These are phyloP conservation scores for Tragopan temminckii DNA, from an alignment of 2,797 vertebrate species.

Conservation along the genomic window DNA sequence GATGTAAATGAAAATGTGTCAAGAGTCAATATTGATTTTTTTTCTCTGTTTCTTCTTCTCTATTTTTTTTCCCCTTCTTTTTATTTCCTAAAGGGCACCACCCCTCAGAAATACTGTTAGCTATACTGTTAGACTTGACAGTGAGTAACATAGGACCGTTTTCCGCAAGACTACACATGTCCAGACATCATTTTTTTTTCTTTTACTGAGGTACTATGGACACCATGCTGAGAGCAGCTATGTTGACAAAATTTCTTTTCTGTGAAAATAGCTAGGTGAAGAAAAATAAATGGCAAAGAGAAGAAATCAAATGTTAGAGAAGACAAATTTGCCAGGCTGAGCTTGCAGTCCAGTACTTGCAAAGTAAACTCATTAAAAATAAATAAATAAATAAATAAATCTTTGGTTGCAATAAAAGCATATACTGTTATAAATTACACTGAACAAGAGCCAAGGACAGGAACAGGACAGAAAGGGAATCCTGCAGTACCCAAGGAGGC, in stretches of 20 bases:
- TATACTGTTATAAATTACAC: not conserved
- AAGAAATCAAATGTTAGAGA: constrained; percentile 26
- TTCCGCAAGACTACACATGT: constrained; percentile 80
- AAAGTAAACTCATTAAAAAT: not conserved
- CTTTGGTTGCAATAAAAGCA: not conserved
- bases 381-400: not conserved
- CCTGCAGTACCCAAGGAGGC: not conserved
- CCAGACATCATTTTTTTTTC: constrained; percentile 77
- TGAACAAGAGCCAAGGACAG: not conserved
- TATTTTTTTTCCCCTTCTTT: constrained; percentile 52
- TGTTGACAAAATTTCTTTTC: constrained; percentile 33
- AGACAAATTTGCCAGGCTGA: constrained; percentile 24
- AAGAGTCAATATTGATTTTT: constrained; percentile 87
- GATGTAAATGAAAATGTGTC: constrained; percentile 89
- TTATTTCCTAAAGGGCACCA: constrained; percentile 58
- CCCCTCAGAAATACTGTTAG: constrained; percentile 81
- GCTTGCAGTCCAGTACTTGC: not conserved
- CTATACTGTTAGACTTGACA: constrained; percentile 76
- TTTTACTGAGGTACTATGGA: constrained; percentile 53
- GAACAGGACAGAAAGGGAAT: not conserved
- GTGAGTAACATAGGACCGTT: constrained; percentile 77
- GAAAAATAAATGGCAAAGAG: not conserved
- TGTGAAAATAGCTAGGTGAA: constrained; percentile 32
- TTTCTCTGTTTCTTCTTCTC: constrained; percentile 50
- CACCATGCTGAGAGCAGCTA: constrained; percentile 50